These are phyloP conservation scores for Protobothrops mucrosquamatus DNA, from an alignment of 2,113 vertebrate genomes.

Conservation along the genomic window DNA sequence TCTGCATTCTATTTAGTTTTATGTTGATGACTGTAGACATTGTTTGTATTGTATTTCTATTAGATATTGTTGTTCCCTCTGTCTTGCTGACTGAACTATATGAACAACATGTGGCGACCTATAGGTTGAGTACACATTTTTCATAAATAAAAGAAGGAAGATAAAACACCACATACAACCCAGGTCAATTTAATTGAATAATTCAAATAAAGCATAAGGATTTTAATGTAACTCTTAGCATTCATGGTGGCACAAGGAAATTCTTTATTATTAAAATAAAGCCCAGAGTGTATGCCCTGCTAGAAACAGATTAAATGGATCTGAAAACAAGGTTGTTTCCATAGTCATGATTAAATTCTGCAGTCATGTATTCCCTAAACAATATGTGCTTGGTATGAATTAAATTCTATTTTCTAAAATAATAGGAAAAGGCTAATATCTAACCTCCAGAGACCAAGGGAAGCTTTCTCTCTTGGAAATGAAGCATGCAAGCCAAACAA, in stretches of 20 bases:
- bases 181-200: slow-evolving; percentile 1
- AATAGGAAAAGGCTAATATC: slow-evolving; percentile 29
- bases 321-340: slow-evolving; percentile 19
- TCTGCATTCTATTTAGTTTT: background rate
- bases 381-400: slow-evolving; percentile 32
- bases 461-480: slow-evolving; percentile 45
- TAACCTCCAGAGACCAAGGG: background rate
- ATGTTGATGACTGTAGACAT: background rate
- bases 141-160: background rate
- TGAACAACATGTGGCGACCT: background rate
- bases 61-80: background rate
- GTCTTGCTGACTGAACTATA: background rate
- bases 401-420: slow-evolving; percentile 27
- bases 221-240: slow-evolving; percentile 23
- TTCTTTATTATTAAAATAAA: slow-evolving; percentile 17
- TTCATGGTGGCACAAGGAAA: background rate
- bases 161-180: slow-evolving; percentile 2
- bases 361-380: slow-evolving; percentile 18
- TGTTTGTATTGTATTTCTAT: background rate
- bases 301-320: slow-evolving; percentile 35
- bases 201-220: background rate
- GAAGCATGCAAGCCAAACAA: slow-evolving; percentile 41
- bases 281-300: background rate
- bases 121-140: background rate
- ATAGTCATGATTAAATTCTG: background rate